These are phyloP conservation scores for Heteronetta atricapilla DNA, from an alignment of 2,113 vertebrate genomes.

Conservation along the genomic window DNA sequence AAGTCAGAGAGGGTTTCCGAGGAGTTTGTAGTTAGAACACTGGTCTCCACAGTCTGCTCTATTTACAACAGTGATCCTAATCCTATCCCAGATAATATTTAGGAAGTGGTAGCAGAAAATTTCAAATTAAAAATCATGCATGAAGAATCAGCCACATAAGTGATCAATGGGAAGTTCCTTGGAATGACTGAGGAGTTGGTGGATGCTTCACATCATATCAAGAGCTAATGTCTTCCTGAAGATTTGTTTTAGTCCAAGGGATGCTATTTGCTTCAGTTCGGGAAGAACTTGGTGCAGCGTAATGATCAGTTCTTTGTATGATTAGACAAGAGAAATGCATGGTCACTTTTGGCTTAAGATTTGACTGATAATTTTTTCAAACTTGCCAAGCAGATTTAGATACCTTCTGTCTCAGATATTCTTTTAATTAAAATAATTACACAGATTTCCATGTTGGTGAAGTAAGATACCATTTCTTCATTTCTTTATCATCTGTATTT, in stretches of 20 bases:
- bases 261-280: neutral
- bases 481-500: neutral
- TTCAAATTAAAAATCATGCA: neutral
- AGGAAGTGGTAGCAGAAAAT: neutral
- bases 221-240: neutral
- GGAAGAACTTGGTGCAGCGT: fast-evolving
- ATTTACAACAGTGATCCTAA: neutral
- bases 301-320: neutral
- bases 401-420: neutral
- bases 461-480: neutral
- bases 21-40: neutral
- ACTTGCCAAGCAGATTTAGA: neutral
- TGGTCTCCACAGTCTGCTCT: neutral
- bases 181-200: neutral
- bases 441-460: neutral
- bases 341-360: neutral
- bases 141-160: neutral
- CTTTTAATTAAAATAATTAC: neutral
- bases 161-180: neutral
- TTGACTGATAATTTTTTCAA: neutral
- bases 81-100: neutral
- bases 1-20: neutral
- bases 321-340: neutral
- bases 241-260: neutral
- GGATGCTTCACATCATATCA: neutral